Conservation (phyloP, 2,113 vertebrate genomes). For the Tinamus guttatus region DNA sequence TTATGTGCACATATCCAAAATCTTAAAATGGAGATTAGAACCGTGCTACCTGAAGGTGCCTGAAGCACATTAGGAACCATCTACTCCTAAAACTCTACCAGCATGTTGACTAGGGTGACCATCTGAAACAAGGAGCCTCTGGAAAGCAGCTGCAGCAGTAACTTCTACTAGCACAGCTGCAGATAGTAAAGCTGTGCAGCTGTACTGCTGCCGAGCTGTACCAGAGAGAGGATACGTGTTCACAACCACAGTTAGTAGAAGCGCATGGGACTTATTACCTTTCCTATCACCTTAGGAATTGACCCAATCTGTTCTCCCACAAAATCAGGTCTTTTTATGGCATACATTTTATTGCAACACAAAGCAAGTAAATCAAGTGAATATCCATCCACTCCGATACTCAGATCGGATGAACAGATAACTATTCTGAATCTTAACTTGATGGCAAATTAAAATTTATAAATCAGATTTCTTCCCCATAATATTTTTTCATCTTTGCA, state of each 20-base stretch:
- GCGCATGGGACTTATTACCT: neutral
- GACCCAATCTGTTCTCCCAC: neutral
- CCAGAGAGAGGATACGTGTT: neutral
- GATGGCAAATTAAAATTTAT: neutral
- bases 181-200: neutral
- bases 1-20: neutral
- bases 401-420: neutral
- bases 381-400: neutral
- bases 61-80: neutral
- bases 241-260: neutral
- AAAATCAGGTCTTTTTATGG: neutral
- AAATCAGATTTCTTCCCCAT: neutral
- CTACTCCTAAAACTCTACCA: neutral
- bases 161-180: constrained; percentile 16
- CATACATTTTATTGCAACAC: neutral
- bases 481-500: neutral
- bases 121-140: neutral
- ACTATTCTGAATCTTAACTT: neutral
- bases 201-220: too few species aligned
- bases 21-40: neutral
- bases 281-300: neutral
- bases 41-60: neutral
- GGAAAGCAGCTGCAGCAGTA: neutral
- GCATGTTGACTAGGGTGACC: neutral
- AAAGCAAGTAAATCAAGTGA: constrained; percentile 6